Percentiles rank a stretch among this genome's conserved stretches.
phyloP scores from a whole-genome alignment of 1,140 invertebrate species.

The Arion vulgaris region DNA sequence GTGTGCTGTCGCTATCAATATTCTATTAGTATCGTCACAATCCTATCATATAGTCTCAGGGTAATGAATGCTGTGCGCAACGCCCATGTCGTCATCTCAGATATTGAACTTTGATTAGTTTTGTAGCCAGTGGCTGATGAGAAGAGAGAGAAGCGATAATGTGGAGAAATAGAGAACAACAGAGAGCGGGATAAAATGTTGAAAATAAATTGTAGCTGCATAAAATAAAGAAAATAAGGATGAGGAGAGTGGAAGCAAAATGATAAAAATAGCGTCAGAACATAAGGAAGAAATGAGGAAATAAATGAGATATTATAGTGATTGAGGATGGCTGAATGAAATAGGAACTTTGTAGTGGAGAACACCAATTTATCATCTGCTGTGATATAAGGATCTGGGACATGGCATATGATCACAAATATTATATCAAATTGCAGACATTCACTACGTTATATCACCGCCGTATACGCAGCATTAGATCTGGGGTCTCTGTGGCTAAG shows the following conservation, averaged over 20 bases:
- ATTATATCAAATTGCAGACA: too few relatives aligned
- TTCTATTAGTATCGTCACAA: background rate
- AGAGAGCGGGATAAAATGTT: background rate
- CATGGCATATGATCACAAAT: too few relatives aligned
- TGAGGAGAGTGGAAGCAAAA: too few relatives aligned
- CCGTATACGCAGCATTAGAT: too few relatives aligned
- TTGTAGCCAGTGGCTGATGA: background rate
- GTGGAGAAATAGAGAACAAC: background rate
- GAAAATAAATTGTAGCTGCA: background rate
- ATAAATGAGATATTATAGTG: too few relatives aligned
- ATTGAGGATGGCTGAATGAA: too few relatives aligned
- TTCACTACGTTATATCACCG: too few relatives aligned
- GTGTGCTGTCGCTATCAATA: background rate
- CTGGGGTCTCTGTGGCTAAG: too few relatives aligned
- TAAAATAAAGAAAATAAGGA: background rate
- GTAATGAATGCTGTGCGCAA: background rate
- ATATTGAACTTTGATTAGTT: constrained; percentile 12
- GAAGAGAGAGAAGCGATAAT: background rate
- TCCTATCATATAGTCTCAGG: background rate
- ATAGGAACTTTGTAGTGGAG: too few relatives aligned
- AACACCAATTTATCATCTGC: too few relatives aligned
- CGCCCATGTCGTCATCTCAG: background rate
- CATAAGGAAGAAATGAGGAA: background rate
- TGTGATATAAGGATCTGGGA: too few relatives aligned
- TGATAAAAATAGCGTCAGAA: too few relatives aligned